phyloP scores from a whole-genome alignment of 92 coral and sea anemone species.

The Isaurus tuberculatus region DNA sequence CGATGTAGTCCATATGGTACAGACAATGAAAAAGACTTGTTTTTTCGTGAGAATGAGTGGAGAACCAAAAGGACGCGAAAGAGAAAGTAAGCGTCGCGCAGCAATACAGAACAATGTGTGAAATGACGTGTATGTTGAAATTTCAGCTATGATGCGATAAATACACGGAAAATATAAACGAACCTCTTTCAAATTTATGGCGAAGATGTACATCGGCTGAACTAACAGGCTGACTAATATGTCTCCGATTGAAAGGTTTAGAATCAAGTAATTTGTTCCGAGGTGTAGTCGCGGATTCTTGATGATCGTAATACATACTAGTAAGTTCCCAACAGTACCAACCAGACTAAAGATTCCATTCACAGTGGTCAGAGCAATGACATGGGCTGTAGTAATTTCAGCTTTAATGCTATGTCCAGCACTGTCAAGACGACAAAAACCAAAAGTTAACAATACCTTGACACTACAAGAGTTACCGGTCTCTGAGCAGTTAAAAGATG shows the following conservation, averaged over 20 bases:
- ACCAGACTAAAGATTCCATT: constrained; percentile 30
- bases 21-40: neutral
- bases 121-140: constrained; percentile 30
- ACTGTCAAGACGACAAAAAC: neutral
- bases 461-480: neutral
- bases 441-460: neutral
- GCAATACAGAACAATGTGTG: constrained; percentile 31
- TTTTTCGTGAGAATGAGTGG: constrained; percentile 12
- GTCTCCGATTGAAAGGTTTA: constrained; percentile 39
- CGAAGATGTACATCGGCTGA: constrained; percentile 25
- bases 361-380: constrained; percentile 10
- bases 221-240: constrained; percentile 13
- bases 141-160: constrained; percentile 33
- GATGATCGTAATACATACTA: constrained; percentile 34
- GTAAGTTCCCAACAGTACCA: constrained; percentile 23
- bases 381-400: neutral
- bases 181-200: neutral
- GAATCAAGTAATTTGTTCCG: constrained; percentile 36
- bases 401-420: neutral
- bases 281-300: constrained; percentile 25
- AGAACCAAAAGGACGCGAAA: constrained; percentile 17
- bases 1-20: constrained; percentile 8
- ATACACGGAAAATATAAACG: constrained; percentile 6
- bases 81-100: constrained; percentile 12
- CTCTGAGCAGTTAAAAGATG: constrained; percentile 1